Evolutionary conservation across 2,113 vertebrate genomes (phyloP).

Genomic region (Hydrolagus affinis): DNA sequence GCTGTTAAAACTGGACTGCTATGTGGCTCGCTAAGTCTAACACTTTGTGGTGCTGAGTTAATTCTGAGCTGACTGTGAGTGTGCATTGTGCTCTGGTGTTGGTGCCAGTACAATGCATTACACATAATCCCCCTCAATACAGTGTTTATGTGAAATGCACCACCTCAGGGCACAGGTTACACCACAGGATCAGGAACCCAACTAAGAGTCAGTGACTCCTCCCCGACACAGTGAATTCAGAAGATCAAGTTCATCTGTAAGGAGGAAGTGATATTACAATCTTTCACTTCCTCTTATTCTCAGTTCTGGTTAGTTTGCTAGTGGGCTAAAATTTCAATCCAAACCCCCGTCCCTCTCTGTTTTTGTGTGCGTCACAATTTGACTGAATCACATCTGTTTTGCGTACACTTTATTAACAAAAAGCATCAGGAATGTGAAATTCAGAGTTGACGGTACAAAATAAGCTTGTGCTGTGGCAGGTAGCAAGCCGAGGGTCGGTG

Average conservation of each 20-base stretch:
- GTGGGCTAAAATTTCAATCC: too few relatives aligned
- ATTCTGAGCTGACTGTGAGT: not conserved
- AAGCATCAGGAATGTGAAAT: conserved; percentile 28
- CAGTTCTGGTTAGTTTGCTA: not conserved
- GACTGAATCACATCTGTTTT: conserved; percentile 19
- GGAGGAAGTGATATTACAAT: too few relatives aligned
- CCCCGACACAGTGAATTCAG: not conserved
- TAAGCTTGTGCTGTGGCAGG: not conserved
- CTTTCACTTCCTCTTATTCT: not conserved
- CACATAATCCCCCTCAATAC: not conserved
- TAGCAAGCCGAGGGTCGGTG: not conserved
- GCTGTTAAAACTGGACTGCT: not conserved
- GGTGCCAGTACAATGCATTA: not conserved
- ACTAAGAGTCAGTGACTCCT: not conserved
- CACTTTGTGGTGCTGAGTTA: not conserved
- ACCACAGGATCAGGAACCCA: not conserved
- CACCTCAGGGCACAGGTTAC: too few relatives aligned
- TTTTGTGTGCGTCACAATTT: not conserved
- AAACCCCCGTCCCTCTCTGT: not conserved
- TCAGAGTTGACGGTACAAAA: not conserved
- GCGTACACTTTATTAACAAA: conserved; percentile 26
- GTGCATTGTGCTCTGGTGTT: not conserved
- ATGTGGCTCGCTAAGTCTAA: not conserved
- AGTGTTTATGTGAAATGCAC: not conserved
- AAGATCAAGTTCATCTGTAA: too few relatives aligned